Evolutionary conservation across 2,113 vertebrate species (phyloP).

Genomic region (Pelodiscus sinensis): DNA sequence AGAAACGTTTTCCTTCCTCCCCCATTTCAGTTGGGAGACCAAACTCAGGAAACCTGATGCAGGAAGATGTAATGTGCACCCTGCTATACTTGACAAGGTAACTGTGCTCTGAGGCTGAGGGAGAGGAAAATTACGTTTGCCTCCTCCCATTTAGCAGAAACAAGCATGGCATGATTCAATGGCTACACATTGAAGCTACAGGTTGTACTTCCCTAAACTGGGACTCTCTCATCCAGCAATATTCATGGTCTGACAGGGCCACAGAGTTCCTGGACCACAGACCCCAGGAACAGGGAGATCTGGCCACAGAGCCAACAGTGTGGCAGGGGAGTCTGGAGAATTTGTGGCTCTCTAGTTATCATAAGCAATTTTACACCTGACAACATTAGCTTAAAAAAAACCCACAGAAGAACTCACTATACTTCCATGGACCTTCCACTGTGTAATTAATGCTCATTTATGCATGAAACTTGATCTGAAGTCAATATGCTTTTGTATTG

Average conservation of each 20-base stretch:
- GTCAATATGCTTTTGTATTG: not conserved
- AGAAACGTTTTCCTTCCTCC: not conserved
- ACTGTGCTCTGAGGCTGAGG: not conserved
- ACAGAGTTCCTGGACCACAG: too few relatives aligned
- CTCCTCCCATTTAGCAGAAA: not conserved
- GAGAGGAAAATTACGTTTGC: not conserved
- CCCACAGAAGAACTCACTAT: not conserved
- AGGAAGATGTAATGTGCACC: not conserved
- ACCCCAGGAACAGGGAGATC: too few relatives aligned
- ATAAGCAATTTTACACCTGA: not conserved
- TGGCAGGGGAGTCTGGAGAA: too few relatives aligned
- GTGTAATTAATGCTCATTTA: not conserved
- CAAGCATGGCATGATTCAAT: too few relatives aligned
- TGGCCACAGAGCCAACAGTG: too few relatives aligned
- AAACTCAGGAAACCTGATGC: not conserved
- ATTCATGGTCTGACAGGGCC: too few relatives aligned
- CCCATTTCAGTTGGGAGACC: not conserved
- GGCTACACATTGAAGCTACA: too few relatives aligned
- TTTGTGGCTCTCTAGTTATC: not conserved
- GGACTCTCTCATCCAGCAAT: too few relatives aligned
- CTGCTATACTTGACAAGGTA: not conserved
- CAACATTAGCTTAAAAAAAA: not conserved
- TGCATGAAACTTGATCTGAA: not conserved
- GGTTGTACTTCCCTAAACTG: too few relatives aligned
- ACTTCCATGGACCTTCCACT: not conserved